Base-by-base conservation (phyloP, 2,888 invertebrate genomes). In the Himalopsyche tibetana region DNA sequence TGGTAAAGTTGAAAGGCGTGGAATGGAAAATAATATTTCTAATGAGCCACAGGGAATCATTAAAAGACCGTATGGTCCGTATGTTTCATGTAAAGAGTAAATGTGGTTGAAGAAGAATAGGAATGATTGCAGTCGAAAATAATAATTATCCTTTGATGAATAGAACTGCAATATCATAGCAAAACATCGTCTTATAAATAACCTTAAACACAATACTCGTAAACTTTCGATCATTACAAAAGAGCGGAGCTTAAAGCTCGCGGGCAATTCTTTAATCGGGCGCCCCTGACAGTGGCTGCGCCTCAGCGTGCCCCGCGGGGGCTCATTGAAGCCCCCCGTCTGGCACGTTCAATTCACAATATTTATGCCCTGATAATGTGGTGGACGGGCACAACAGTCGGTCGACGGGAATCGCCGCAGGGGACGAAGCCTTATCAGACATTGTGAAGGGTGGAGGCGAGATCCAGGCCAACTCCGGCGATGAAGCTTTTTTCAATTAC, bases 331-430 rank as follows among this genome's bases (percentile, higher is more conserved):
- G 74, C 74, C 74, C 74, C 74, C 74, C 74, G 74, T 74, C 74
- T 74, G 74, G 74, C 74, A 36, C 74, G 74, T 74, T 74, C 74
- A 74, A 74, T 74, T 74, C 74, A 74, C 38, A 74, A 74, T 74
- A 74, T 74, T 74, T 74, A 74, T 74, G 74, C 74, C 74, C 74
- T 74, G 74, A 74, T 74, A 74, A 74, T 74, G 74, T 74, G 74
- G 74, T 74, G 74, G 74, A 74, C 74, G 74, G 74, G 74, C 74
- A 74, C 74, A 74, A 74, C 74, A 36, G 74, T 74, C 74, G 74
- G 74, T 74, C 74, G 74, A 74, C 74, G 74, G 74, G 74, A 51
- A 74, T 74, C 74, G 74, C 74, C 74, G 74, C 74, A 74, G 74
- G 74, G 74, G 28, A 36, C 74, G 74, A 74, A 74, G 74, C 74